Percentiles rank a stretch among this genome's conserved stretches.
Conservation (phyloP, 1,140 invertebrate species). For the Physella acuta region DNA sequence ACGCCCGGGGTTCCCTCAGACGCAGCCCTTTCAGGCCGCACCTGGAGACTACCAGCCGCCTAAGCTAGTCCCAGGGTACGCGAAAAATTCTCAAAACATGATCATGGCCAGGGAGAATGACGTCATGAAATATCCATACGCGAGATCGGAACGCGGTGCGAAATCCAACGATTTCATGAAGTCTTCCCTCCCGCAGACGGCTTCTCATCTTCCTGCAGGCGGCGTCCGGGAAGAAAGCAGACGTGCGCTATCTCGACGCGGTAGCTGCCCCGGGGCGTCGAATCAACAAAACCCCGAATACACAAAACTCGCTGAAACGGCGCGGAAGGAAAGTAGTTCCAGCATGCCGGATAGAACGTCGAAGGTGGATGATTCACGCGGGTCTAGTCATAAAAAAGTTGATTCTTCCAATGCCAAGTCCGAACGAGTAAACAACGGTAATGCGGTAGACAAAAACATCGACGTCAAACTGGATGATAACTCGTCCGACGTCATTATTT, state of each 20-base stretch:
- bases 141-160: not conserved
- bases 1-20: not conserved
- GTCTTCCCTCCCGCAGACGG: conserved; percentile 5
- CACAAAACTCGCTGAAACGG: not conserved
- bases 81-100: not conserved
- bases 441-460: not conserved
- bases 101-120: not conserved
- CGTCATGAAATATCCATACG: not conserved
- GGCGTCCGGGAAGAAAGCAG: conserved; percentile 25
- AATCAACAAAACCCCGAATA: not conserved
- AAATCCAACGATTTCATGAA: not conserved
- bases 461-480: not conserved
- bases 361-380: not conserved
- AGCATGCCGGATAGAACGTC: conserved; percentile 9
- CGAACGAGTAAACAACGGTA: not conserved
- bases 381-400: not conserved
- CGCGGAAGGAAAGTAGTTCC: conserved; percentile 17
- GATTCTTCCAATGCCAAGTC: not conserved
- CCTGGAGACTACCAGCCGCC: not conserved
- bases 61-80: not conserved
- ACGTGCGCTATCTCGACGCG: conserved; percentile 13
- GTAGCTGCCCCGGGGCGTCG: conserved; percentile 11
- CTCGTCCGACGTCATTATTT: not conserved
- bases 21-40: not conserved
- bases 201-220: conserved; percentile 11